Conservation (phyloP, 2,888 invertebrate genomes). For the Lasioglossum lativentre region DNA sequence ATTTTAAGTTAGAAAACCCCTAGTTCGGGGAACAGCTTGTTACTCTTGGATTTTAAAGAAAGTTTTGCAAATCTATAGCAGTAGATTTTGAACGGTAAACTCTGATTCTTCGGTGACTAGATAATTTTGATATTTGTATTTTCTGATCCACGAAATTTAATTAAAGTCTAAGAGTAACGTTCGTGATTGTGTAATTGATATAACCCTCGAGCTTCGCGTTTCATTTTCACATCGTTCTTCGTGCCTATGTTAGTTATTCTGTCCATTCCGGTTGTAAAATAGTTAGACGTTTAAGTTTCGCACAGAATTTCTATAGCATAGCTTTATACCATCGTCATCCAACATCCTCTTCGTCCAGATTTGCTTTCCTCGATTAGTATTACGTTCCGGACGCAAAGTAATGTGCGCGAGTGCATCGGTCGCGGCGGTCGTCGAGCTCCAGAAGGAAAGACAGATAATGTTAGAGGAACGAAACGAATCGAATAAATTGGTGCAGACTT, state of each 20-base stretch:
- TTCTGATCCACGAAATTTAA: background rate
- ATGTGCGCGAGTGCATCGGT: constrained; percentile 2
- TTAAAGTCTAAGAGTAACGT: background rate
- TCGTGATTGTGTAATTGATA: background rate
- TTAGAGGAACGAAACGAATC: background rate
- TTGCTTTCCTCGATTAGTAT: constrained; percentile 17
- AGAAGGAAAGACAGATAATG: background rate
- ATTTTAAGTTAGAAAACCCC: background rate
- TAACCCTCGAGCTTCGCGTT: background rate
- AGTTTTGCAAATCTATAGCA: background rate
- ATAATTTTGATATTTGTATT: background rate
- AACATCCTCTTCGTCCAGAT: background rate
- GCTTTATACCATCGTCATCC: background rate
- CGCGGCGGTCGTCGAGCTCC: constrained; percentile 26
- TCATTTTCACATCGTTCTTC: background rate
- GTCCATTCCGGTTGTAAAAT: constrained; percentile 46
- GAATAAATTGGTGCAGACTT: constrained; percentile 71
- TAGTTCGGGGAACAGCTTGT: background rate
- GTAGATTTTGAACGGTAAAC: background rate
- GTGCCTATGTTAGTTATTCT: constrained; percentile 31
- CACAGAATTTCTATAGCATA: constrained; percentile 8
- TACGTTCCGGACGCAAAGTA: constrained; percentile 1
- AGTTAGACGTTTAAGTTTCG: constrained; percentile 22
- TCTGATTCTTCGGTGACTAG: constrained; percentile 1
- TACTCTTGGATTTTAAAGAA: constrained; percentile 4